Evolutionary conservation across 2,113 vertebrate genomes (phyloP), one percentile per base, ranked within the genome.

Genomic region (Tychaedon coryphoeus): DNA sequence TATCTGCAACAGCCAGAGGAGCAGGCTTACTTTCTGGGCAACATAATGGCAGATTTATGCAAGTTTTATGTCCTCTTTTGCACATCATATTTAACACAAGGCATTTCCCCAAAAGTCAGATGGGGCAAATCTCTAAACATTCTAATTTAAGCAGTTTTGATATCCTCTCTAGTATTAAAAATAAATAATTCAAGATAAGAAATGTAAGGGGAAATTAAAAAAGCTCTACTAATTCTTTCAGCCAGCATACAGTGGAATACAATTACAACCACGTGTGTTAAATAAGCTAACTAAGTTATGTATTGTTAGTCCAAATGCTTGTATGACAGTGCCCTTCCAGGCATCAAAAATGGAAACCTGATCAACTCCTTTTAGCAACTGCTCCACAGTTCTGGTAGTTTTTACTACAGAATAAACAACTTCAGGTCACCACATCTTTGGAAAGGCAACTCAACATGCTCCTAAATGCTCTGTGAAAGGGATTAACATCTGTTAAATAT

Each of bases 401-500:
- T 65, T 85, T 42, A 51, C 10, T 64, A 43, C 16, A 81, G 24
- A 93, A 51, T 13, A 40, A 80, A 36, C n/a, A 69, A 19, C 20
- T 34, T 57, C 28, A 61, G 28, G 43, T 72, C 43, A 81, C 48
- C 29, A 18, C 33, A 82, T 48, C 33, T 75, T 54, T 3, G 0
- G 6, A 61, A 53, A n/a, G 38, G 20, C 33, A 74, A 61, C 11
- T 34, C 47, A 40, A 19, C 2, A 12, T 4, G 24, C 8, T 70
- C 9, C 0, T 7, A 69, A 91, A 19, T 34, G 20, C 11, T 78
- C 0, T 0, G 28, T 29, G 19, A 14, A 62, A 86, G 20, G 6
- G 17, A 54, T 54, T 34, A 87, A 65, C 19, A 38, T 3, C 3
- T 31, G 14, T 38, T 29, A 67, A 43, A 29, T 25, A 22, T 15